Base-by-base conservation (phyloP, 2,113 vertebrate genomes). In the Festucalex cinctus region DNA sequence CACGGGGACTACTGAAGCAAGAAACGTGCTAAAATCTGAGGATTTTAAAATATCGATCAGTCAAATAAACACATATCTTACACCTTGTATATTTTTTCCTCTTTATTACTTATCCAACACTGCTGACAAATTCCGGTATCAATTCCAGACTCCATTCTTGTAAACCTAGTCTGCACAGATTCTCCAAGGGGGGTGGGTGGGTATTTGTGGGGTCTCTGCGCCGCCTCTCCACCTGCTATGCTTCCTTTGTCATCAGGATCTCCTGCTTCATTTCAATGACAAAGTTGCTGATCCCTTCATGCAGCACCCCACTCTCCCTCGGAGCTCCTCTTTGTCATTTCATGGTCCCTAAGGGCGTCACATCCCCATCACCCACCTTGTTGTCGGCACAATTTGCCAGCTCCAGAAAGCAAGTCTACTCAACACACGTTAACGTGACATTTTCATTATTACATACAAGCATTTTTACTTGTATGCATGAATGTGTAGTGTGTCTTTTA, bases 151-250 rank as follows among this genome's bases (percentile, higher is more conserved):
- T 19, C 53, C 72, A 71, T 48, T 36, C 48, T 19, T 58, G 28
- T 4, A 14, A 26, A 10, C 66, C 76, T 7, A 19, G 58, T 49
- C 68, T 0, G 20, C 32, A 90, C 81, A 73, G 54, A 65, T 78
- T 76, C 65, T 77, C 73, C 13, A 62, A 14, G 51, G n/a, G 26
- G 72, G 71, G 66, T 36, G 65, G 63, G 16, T 49, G 65, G 63
- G 68, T 63, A 7, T 14, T 53, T 63, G 13, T 64, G 26, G 85
- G 88, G 82, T 83, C 83, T 66, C 57, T 46, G 12, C 14, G 39
- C 66, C 91, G 90, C 91, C 88, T 91, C 93, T 92, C 94, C 95
- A 98, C 96, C 96, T 98, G 95, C 94, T 94, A 91, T 53, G 92
- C 77, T 60, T 85, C 89, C 82, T 93, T 97, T 97, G 94, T 98